Percentiles rank a stretch among this genome's conserved stretches.
These are phyloP conservation scores for Psittacula echo DNA, from an alignment of 2,797 vertebrate species.

Conservation along the genomic window DNA sequence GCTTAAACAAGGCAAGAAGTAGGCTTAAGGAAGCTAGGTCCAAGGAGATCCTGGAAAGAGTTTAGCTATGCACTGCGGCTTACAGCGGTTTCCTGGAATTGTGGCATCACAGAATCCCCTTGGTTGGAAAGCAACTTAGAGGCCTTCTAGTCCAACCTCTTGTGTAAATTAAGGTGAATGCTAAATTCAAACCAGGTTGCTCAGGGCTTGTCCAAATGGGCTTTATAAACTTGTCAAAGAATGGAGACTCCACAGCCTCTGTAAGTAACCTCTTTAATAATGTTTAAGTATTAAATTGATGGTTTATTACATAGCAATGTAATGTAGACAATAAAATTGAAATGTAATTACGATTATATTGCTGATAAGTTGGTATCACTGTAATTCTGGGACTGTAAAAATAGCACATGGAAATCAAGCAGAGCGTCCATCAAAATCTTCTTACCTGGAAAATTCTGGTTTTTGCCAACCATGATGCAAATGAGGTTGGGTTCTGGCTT, in stretches of 20 bases:
- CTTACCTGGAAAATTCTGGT: background rate
- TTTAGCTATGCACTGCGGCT: background rate
- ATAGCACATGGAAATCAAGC: background rate
- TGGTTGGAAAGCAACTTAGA: background rate
- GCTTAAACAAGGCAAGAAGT: background rate
- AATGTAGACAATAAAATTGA: background rate
- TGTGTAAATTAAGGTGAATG: background rate
- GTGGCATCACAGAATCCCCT: background rate
- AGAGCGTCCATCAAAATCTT: background rate
- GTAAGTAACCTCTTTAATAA: background rate
- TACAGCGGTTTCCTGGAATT: background rate
- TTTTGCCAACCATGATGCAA: background rate
- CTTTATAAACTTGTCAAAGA: background rate
- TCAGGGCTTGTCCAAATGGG: background rate
- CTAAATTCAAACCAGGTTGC: background rate
- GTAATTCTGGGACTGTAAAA: background rate
- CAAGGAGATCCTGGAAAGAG: background rate
- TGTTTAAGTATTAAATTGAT: background rate
- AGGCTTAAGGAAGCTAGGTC: background rate
- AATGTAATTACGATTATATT: background rate
- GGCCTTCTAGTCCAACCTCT: background rate
- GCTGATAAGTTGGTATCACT: background rate
- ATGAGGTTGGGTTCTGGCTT: background rate
- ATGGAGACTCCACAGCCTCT: background rate
- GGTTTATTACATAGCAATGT: background rate